Base-by-base conservation (phyloP, 2,888 invertebrate species). In the Spisula solida region DNA sequence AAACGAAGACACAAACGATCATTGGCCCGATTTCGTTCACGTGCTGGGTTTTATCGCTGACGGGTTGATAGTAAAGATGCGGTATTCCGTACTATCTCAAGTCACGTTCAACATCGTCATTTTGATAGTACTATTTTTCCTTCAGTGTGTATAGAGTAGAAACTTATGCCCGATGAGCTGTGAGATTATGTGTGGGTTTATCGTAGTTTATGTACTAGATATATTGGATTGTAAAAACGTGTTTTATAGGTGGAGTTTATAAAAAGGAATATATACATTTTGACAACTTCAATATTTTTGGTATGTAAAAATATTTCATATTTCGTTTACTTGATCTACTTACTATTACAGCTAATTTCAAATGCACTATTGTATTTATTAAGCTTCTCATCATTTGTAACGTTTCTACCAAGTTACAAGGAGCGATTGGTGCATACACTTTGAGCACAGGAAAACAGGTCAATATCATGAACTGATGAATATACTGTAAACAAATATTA, bases 11-110 rank as follows among this genome's bases (percentile, higher is more conserved):
- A 25, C 34, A 75, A 25, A 60, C 18, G 12, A 75, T 75, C 5
- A 75, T 75, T 75, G 75, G 31, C 75, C 75, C 34, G 75, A 75
- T 75, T 31, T 75, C 75, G 75, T 25, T 25, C 12, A 25, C 75
- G 20, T 75, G 31, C 34, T 75, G 75, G 75, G 75, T 75, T 75
- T 75, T 75, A 75, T 75, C 75, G 12, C 75, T 34, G 18, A 34
- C 75, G 34, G 41, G 75, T 34, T 75, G 34, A 75, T 75, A 75
- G 75, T 75, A 75, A 75, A 75, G 75, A 75, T 75, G 75, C 16
- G 75, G 8, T 75, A 75, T 31, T 31, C 75, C 75, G 75, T 75
- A 75, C 31, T 29, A 70, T 70, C 70, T 29, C n/a, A 34, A 29
- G 34, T 5, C 29, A 12, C 16, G 75, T 75, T 2, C 75, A 34